Evolutionary conservation across 1,140 invertebrate genomes (phyloP).

Genomic region (Plutomurus gul): DNA sequence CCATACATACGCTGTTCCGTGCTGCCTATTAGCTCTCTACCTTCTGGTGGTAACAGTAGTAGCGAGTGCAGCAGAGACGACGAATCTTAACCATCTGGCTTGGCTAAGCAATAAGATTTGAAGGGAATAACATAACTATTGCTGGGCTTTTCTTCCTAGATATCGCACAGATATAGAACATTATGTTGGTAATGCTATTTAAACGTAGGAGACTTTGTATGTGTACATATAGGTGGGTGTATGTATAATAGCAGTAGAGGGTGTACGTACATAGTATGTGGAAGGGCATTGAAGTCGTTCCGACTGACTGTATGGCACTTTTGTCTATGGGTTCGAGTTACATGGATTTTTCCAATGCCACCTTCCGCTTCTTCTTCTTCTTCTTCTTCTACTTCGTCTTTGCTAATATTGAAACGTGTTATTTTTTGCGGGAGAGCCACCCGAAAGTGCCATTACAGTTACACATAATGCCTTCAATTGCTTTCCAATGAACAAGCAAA

Average conservation of each 20-base stretch:
- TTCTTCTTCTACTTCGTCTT: background rate
- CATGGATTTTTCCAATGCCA: background rate
- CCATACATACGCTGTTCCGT: background rate
- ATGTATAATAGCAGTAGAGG: background rate
- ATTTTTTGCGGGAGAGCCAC: background rate
- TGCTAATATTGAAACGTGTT: background rate
- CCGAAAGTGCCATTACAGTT: background rate
- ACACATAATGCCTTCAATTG: background rate
- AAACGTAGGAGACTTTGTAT: too few species aligned
- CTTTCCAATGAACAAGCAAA: conserved; percentile 5
- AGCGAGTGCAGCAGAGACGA: background rate
- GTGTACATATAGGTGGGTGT: too few species aligned
- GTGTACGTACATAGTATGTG: background rate
- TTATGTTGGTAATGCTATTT: too few species aligned
- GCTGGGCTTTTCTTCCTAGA: too few species aligned
- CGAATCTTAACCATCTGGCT: too few species aligned
- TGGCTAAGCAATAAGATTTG: too few species aligned
- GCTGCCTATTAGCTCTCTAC: too few species aligned
- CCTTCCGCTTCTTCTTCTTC: background rate
- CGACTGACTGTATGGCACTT: background rate
- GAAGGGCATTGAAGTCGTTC: background rate
- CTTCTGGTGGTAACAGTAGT: too few species aligned
- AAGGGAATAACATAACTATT: too few species aligned
- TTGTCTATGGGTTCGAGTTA: background rate
- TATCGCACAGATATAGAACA: too few species aligned